phyloP scores from a whole-genome alignment of 1,140 invertebrate species.

The Dendrolimus kikuchii region DNA sequence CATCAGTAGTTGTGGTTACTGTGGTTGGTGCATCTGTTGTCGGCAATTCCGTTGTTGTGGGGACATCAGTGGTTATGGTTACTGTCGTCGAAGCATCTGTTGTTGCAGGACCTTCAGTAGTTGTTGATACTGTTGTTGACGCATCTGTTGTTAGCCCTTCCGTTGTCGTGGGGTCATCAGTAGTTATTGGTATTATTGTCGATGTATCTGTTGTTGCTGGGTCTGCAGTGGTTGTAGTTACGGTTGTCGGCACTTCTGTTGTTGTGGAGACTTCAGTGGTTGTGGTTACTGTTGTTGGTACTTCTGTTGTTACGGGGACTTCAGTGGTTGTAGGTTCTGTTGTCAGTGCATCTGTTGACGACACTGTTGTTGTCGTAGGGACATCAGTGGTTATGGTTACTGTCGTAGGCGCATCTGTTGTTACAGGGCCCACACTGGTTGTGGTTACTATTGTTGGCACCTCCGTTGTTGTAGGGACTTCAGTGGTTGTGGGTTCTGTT shows the following conservation, averaged over 20 bases:
- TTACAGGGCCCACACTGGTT: constrained; percentile 5
- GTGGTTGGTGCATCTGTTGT: constrained; percentile 1
- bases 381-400: constrained; percentile 1
- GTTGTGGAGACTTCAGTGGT: background rate
- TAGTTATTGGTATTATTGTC: background rate
- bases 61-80: too few relatives aligned
- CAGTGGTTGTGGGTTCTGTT: constrained; percentile 5
- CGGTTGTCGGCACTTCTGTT: background rate
- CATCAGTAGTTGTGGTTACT: constrained; percentile 6
- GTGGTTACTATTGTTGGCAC: background rate
- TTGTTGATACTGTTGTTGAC: background rate
- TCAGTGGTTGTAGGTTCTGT: constrained; percentile 2
- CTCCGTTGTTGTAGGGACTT: constrained; percentile 5
- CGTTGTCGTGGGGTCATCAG: background rate
- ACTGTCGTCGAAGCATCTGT: background rate
- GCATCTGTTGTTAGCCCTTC: background rate
- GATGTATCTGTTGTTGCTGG: constrained; percentile 1
- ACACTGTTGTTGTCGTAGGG: constrained; percentile 3
- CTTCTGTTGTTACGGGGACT: background rate
- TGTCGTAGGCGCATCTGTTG: constrained; percentile 3
- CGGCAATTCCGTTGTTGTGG: background rate
- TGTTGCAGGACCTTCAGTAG: constrained; percentile 1
- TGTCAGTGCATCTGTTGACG: constrained; percentile 1
- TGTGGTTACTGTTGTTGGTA: background rate
- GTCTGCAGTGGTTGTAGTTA: constrained; percentile 2